Evolutionary conservation across 2,113 vertebrate genomes (phyloP).

Genomic region (Rhodinocichla rosea): DNA sequence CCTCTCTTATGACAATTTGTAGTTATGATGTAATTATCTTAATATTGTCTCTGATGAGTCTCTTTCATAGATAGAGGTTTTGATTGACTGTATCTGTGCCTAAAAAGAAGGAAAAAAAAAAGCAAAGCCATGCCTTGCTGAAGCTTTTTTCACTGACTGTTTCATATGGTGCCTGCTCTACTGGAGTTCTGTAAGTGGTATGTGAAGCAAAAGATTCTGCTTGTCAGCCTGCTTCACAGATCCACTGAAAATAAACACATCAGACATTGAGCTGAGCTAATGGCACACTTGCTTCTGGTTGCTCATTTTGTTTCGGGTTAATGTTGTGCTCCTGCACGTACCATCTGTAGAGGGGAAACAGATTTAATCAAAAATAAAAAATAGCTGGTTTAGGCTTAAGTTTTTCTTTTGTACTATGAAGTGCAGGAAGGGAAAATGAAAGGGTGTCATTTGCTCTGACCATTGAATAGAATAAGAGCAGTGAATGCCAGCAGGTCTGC

Average conservation of each 20-base stretch:
- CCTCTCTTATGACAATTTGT: neutral
- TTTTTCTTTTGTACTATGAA: conserved; percentile 47
- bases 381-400: conserved; percentile 43
- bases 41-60: conserved; percentile 25
- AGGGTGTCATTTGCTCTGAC: conserved; percentile 2
- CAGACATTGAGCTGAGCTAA: conserved; percentile 39
- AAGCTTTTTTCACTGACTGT: neutral
- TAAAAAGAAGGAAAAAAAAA: neutral
- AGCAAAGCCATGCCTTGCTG: neutral
- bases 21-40: conserved; percentile 32
- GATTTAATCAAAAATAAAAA: conserved; percentile 66
- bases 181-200: conserved; percentile 26
- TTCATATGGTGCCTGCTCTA: conserved; percentile 14
- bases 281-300: conserved; percentile 56
- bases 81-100: neutral
- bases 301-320: conserved; percentile 57
- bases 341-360: conserved; percentile 47
- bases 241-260: conserved; percentile 67
- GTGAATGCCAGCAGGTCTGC: conserved; percentile 21
- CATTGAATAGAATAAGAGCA: conserved; percentile 8
- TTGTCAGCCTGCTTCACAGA: conserved; percentile 56
- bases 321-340: neutral
- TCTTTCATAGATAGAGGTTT: neutral
- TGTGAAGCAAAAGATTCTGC: conserved; percentile 26
- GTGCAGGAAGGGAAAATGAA: conserved; percentile 19